phyloP scores from a whole-genome alignment of 2,797 vertebrate genomes.

The Falco novaeseelandiae region DNA sequence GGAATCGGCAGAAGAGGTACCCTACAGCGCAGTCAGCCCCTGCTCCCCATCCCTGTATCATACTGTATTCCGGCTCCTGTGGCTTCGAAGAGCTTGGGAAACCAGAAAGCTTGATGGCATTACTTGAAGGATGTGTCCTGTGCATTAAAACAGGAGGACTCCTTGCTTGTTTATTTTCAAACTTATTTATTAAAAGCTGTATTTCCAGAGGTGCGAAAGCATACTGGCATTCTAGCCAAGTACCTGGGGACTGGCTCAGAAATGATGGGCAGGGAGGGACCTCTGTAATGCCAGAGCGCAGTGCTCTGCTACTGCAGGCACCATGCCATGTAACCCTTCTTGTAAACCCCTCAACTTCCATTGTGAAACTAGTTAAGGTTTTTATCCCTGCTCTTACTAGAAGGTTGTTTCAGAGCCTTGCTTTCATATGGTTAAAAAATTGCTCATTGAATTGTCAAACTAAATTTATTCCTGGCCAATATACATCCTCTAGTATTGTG shows the following conservation, averaged over 20 bases:
- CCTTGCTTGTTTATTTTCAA: not conserved
- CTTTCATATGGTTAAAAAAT: not conserved
- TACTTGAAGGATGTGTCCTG: not conserved
- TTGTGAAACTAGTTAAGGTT: not conserved
- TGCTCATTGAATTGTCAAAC: not conserved
- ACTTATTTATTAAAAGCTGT: not conserved
- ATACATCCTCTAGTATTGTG: not conserved
- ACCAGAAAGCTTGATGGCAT: not conserved
- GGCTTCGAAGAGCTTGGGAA: not conserved
- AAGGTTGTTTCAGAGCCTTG: not conserved
- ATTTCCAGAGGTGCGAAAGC: not conserved
- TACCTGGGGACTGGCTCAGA: not conserved
- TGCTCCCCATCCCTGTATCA: not conserved
- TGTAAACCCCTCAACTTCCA: not conserved
- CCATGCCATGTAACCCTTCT: not conserved
- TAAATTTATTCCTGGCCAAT: not conserved
- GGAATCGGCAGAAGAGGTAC: not conserved
- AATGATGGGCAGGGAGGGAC: not conserved
- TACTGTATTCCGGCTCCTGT: not conserved
- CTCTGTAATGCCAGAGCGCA: not conserved
- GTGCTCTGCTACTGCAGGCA: not conserved
- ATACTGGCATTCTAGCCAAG: not conserved
- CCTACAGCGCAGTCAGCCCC: not conserved
- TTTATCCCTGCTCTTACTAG: not conserved
- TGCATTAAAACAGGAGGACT: not conserved